Conservation (phyloP, 2,797 vertebrate species). For the Siniperca scherzeri region DNA sequence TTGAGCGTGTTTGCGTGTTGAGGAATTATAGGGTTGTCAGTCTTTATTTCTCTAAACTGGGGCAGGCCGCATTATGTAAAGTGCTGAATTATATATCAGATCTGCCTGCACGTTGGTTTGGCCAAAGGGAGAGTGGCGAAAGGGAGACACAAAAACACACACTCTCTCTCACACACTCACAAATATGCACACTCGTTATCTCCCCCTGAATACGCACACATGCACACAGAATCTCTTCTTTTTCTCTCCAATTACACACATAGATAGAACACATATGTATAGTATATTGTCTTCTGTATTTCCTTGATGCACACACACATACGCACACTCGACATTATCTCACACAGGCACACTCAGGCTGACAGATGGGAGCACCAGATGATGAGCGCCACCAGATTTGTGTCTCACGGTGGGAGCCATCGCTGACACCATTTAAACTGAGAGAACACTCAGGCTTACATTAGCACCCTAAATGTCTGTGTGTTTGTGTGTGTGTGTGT, state of each 20-base stretch:
- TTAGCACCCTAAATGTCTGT: constrained; percentile 68
- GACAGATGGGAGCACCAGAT: constrained; percentile 88
- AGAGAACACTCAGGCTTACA: constrained; percentile 79
- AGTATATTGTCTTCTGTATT: constrained; percentile 21
- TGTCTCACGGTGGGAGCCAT: constrained; percentile 79
- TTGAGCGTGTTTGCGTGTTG: constrained; percentile 1
- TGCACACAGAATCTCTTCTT: not conserved
- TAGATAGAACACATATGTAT: constrained; percentile 25
- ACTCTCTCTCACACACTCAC: not conserved
- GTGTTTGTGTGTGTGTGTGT: constrained; percentile 8
- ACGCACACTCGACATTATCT: constrained; percentile 32
- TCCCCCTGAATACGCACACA: not conserved
- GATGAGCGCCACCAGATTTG: constrained; percentile 84
- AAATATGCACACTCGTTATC: constrained; percentile 12
- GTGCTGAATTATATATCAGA: constrained; percentile 83
- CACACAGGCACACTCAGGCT: constrained; percentile 52
- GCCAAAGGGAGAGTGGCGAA: constrained; percentile 68
- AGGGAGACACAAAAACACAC: constrained; percentile 41
- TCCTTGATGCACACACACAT: constrained; percentile 8
- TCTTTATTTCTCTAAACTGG: constrained; percentile 80
- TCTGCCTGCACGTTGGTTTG: constrained; percentile 66
- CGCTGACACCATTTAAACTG: constrained; percentile 82
- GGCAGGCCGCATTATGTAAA: constrained; percentile 81
- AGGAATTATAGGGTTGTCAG: constrained; percentile 75
- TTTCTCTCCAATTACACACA: constrained; percentile 16